These are phyloP conservation scores for Rhynchotus rufescens DNA, from an alignment of 2,797 vertebrate species.

Conservation along the genomic window DNA sequence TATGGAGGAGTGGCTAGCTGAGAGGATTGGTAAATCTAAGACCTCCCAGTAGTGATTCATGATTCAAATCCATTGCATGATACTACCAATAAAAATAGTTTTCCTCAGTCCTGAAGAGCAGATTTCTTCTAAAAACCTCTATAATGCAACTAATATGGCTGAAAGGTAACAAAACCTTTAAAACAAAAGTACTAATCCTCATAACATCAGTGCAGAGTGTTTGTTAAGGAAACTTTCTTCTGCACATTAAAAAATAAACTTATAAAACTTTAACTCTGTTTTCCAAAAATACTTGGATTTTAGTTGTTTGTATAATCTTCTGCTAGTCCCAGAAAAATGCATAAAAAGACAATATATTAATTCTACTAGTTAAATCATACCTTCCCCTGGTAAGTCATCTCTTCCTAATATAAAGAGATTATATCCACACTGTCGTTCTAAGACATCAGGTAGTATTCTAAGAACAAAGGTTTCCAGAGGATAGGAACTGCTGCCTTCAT, in stretches of 20 bases:
- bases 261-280: not conserved
- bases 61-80: not conserved
- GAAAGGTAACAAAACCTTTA: not conserved
- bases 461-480: constrained; percentile 77
- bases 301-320: not conserved
- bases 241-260: not conserved
- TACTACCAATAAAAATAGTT: not conserved
- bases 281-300: not conserved
- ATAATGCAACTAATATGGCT: not conserved
- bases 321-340: not conserved
- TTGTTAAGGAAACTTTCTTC: not conserved
- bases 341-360: not conserved
- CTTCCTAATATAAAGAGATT: constrained; percentile 90
- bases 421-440: constrained; percentile 89
- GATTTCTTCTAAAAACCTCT: not conserved
- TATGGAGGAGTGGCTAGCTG: not conserved
- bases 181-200: not conserved
- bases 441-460: constrained; percentile 85
- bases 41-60: not conserved
- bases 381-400: constrained; percentile 88
- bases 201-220: not conserved
- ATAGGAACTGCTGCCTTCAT: constrained; percentile 46
- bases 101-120: not conserved
- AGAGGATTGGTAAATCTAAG: not conserved
- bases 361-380: constrained; percentile 74